Evolutionary conservation across 2,797 vertebrate genomes (phyloP), one percentile per base, ranked within the genome.

Genomic region (Fistularia tabacaria): DNA sequence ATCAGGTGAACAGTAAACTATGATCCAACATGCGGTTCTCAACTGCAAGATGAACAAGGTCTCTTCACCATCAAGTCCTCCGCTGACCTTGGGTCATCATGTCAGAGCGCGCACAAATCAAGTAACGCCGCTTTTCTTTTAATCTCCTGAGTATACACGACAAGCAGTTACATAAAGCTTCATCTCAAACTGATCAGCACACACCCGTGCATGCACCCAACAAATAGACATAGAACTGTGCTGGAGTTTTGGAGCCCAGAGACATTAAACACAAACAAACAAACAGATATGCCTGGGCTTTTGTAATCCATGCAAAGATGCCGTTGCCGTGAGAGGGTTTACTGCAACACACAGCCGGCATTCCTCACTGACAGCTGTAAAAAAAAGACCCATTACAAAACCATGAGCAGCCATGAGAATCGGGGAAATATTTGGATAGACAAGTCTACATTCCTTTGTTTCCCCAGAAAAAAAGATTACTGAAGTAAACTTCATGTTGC

Each of bases 71-170:
- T 75, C 60, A 51, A 73, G 75, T 84, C 70, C 50, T 72, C 76
- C 60, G 42, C 70, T 84, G 80, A 84, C 84, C 80, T 54, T 12
- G 54, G 86, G 84, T 86, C 86, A 86, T 65, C 50, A 58, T 76
- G 86, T 88, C 85, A 86, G 57, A 80, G 77, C 65, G 8, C 42
- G 71, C 86, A 87, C 86, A 87, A 89, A 88, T 88, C 87, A 87
- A 71, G 56, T 60, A 53, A 54, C 46, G 38, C 55, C 47, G 38
- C 46, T 46, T 69, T 57, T 51, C 52, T 47, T 61, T 60, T 11
- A 55, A 51, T 55, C 64, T 56, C 49, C 46, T 15, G 54, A 51
- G 47, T 64, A 54, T 25, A 55, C 37, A 54, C 60, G 68, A 67
- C 49, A 57, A 69, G 64, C 69, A 64, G 66, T 79, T 62, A 75